A percentile compares a stretch with the other conserved stretches of the same genome.
Evolutionary conservation across 2,113 vertebrate species (phyloP).

Genomic region (Erpornis zantholeuca): DNA sequence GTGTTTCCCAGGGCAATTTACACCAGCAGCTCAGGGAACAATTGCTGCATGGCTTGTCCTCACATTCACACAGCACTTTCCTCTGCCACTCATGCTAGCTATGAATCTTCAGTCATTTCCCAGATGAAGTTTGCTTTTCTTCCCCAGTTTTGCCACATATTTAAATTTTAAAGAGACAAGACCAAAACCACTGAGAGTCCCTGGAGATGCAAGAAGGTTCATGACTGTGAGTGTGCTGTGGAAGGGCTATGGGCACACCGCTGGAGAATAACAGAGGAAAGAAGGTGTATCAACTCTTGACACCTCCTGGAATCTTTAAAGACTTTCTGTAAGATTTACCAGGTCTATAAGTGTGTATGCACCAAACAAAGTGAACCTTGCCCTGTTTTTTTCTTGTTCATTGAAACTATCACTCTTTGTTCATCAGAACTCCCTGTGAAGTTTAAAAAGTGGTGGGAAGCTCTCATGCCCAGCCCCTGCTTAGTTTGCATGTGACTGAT

Average conservation of each 20-base stretch:
- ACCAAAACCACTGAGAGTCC: background rate
- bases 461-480: constrained; percentile 45
- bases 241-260: background rate
- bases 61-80: background rate
- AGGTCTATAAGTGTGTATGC: constrained; percentile 36
- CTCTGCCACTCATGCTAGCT: background rate
- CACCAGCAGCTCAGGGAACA: background rate
- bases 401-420: constrained; percentile 59
- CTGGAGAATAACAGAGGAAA: background rate
- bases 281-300: background rate
- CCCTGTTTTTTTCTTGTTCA: constrained; percentile 51
- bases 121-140: background rate
- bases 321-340: constrained; percentile 17
- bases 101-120: background rate
- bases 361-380: constrained; percentile 42
- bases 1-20: background rate
- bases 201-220: background rate
- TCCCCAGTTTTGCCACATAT: background rate
- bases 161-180: background rate
- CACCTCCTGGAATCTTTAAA: background rate
- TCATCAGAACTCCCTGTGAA: constrained; percentile 46
- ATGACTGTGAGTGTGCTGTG: background rate
- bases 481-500: constrained; percentile 67
- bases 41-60: background rate
- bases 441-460: constrained; percentile 46